Base-by-base conservation (phyloP, 1,140 invertebrate genomes). In the Sarcophaga peregrina region DNA sequence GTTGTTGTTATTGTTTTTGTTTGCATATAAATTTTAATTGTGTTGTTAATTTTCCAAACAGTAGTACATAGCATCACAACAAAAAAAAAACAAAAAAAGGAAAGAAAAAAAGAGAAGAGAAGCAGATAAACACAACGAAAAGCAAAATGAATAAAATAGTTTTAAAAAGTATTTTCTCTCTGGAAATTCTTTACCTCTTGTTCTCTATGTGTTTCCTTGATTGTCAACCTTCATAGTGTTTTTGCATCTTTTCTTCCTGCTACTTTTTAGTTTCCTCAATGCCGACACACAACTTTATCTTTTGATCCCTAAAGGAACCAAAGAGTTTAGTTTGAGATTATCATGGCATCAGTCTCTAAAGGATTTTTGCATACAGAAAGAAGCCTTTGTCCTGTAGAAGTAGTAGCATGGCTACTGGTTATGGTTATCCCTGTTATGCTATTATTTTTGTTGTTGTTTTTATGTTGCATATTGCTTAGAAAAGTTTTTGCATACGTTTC, bases 31-130 rank as follows among this genome's bases (percentile, higher is more conserved):
- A 48, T 68, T 72, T 81, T 68, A 81, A 81, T 62, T 68, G 80
- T 72, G 62, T 62, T 62, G 54, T 68, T 81, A 81, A 81, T 62
- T 78, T 78, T 78, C 75, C 75, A 78, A 58, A 68, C 62, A 68
- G 62, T 68, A 68, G 62, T 20, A 25, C n/a, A 4, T 37, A 37
- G 48, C 75, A 50, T 47, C n/a, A 78, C n/a, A 47, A 45, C n/a
- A n/a, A n/a, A n/a, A n/a, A n/a, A n/a, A n/a, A n/a, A n/a, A n/a
- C n/a, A n/a, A n/a, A n/a, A n/a, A n/a, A n/a, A n/a, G n/a, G n/a
- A n/a, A n/a, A n/a, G n/a, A 78, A 50, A 78, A 50, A 9, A 25
- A 76, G 20, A 10, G 75, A 47, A 78, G 45, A 46, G 46, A 47
- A 47, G n/a, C 37, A 37, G 52, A 80, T n/a, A n/a, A n/a, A n/a